Evolutionary conservation across 2,113 vertebrate species (phyloP).

Genomic region (Istiophorus platypterus): DNA sequence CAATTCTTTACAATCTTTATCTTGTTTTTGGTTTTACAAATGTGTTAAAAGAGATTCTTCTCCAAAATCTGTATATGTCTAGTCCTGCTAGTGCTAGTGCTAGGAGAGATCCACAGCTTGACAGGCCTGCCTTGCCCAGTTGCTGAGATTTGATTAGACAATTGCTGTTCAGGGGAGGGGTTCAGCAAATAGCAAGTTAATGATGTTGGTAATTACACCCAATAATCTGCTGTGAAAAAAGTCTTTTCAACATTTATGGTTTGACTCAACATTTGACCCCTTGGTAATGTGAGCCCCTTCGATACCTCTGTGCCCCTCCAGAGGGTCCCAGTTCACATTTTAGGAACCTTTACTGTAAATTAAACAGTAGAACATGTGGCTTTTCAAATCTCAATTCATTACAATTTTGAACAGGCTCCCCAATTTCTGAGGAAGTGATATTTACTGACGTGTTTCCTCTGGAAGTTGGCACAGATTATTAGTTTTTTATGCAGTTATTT

Average conservation of each 20-base stretch:
- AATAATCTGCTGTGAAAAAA: neutral
- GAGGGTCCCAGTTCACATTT: conserved; percentile 13
- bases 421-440: conserved; percentile 8
- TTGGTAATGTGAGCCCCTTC: neutral
- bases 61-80: too few species aligned
- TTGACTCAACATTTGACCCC: neutral
- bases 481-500: conserved; percentile 7
- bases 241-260: neutral
- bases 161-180: neutral
- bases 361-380: conserved; percentile 13
- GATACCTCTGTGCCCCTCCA: neutral
- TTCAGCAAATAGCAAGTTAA: neutral
- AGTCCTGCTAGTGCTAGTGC: too few species aligned
- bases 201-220: neutral
- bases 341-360: conserved; percentile 43
- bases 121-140: too few species aligned
- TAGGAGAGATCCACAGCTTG: too few species aligned
- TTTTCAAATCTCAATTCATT: conserved; percentile 4
- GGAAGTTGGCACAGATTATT: neutral
- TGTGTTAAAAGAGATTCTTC: too few species aligned
- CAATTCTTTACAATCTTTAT: neutral
- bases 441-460: conserved; percentile 19
- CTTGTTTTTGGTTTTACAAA: neutral
- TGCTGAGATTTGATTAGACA: neutral
- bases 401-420: neutral